These are phyloP conservation scores for Limonius californicus DNA, from an alignment of 1,140 invertebrate genomes.

Conservation along the genomic window DNA sequence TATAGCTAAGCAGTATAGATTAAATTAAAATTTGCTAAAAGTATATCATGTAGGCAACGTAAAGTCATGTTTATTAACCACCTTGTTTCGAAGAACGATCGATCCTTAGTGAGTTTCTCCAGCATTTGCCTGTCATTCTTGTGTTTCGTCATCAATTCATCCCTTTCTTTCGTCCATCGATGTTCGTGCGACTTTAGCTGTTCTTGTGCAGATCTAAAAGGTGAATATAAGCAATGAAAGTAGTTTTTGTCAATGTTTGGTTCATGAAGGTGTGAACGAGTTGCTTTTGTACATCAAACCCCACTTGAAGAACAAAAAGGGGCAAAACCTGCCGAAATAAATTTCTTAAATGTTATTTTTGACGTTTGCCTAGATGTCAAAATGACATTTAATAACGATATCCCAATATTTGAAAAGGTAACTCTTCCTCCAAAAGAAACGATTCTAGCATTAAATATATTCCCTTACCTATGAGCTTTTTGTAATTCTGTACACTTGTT, in stretches of 20 bases:
- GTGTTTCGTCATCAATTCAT: constrained; percentile 36
- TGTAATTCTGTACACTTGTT: constrained; percentile 7
- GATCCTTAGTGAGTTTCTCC: constrained; percentile 39
- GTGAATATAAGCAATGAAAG: too few relatives aligned
- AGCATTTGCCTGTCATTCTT: constrained; percentile 39
- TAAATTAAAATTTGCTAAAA: constrained; percentile 9
- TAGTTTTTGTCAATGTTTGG: too few relatives aligned
- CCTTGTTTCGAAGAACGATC: constrained; percentile 41
- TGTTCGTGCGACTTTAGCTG: not conserved
- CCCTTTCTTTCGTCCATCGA: constrained; percentile 37
- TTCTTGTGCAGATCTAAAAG: not conserved
- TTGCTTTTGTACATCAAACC: too few relatives aligned
- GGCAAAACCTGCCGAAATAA: too few relatives aligned
- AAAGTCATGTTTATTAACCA: constrained; percentile 34
- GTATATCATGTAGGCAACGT: constrained; percentile 28
- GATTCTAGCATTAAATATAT: not conserved
- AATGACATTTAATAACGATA: too few relatives aligned
- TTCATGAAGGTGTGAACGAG: too few relatives aligned
- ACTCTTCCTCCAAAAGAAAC: too few relatives aligned
- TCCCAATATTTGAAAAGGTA: too few relatives aligned
- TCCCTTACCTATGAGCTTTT: not conserved
- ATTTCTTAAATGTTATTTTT: too few relatives aligned
- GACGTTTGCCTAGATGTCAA: too few relatives aligned
- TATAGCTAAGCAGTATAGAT: not conserved
- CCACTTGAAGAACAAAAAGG: too few relatives aligned